phyloP scores from a whole-genome alignment of 2,113 vertebrate species.

The Amia ocellicauda region DNA sequence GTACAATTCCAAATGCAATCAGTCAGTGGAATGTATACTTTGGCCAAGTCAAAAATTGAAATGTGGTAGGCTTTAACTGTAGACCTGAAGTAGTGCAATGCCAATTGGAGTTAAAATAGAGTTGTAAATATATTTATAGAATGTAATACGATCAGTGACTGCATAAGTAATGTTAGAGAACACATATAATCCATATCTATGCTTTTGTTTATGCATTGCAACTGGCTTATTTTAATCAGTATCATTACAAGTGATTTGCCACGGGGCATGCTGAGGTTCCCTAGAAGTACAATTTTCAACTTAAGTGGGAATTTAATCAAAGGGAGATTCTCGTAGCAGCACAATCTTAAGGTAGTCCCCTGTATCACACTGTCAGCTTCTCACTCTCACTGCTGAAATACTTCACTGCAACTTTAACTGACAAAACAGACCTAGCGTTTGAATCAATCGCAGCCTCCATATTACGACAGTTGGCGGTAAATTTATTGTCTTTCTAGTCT shows the following conservation, averaged over 20 bases:
- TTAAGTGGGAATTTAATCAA: conserved; percentile 23
- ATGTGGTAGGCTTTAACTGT: conserved; percentile 37
- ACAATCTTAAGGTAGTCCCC: background rate
- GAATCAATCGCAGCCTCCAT: background rate
- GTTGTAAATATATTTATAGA: conserved; percentile 53
- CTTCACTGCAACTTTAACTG: background rate
- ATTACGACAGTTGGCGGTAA: conserved; percentile 1
- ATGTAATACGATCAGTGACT: conserved; percentile 39
- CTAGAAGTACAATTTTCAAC: background rate
- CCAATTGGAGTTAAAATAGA: conserved; percentile 30
- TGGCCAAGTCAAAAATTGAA: conserved; percentile 36
- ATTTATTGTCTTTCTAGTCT: background rate
- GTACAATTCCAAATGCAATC: background rate
- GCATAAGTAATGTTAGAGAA: conserved; percentile 30
- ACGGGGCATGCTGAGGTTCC: conserved; percentile 10
- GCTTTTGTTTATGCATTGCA: background rate
- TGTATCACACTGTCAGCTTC: conserved; percentile 30
- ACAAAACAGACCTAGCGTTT: background rate
- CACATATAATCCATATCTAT: conserved; percentile 4
- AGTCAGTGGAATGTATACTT: background rate
- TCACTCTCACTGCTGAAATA: background rate
- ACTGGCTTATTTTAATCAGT: background rate
- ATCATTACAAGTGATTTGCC: background rate
- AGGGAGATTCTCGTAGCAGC: conserved; percentile 31
- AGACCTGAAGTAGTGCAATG: conserved; percentile 35